phyloP scores from a whole-genome alignment of 2,113 vertebrate species.

The Orcinus orca region DNA sequence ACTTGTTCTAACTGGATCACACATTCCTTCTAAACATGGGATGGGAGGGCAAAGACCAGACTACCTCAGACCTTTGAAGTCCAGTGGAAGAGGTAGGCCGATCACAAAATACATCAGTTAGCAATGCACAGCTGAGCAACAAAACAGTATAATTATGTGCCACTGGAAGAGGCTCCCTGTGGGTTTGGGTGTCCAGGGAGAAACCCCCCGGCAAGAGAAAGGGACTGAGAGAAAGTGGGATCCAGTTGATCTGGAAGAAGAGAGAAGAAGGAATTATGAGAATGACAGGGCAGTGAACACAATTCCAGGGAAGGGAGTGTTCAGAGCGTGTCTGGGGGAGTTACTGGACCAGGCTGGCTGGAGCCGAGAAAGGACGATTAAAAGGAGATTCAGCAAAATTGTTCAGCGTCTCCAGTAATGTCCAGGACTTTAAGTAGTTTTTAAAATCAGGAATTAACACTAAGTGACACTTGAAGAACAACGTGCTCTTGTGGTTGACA shows the following conservation, averaged over 20 bases:
- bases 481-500: not conserved
- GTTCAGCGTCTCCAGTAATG: not conserved
- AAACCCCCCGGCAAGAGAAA: not conserved
- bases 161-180: too few relatives aligned
- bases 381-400: not conserved
- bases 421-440: not conserved
- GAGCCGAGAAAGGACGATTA: not conserved
- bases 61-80: not conserved
- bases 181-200: not conserved
- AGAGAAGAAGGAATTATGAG: not conserved
- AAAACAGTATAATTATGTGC: rapidly evolving
- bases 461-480: not conserved
- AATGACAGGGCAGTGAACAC: not conserved
- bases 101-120: not conserved
- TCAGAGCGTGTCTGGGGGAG: not conserved
- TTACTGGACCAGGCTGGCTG: rapidly evolving
- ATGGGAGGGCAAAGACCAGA: not conserved
- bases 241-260: not conserved
- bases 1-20: not conserved
- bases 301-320: not conserved
- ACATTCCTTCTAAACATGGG: not conserved
- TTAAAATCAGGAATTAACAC: not conserved
- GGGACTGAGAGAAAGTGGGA: not conserved
- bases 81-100: not conserved
- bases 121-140: rapidly evolving